Conservation (phyloP, 2,113 vertebrate genomes). For the Platysteira castanea region DNA sequence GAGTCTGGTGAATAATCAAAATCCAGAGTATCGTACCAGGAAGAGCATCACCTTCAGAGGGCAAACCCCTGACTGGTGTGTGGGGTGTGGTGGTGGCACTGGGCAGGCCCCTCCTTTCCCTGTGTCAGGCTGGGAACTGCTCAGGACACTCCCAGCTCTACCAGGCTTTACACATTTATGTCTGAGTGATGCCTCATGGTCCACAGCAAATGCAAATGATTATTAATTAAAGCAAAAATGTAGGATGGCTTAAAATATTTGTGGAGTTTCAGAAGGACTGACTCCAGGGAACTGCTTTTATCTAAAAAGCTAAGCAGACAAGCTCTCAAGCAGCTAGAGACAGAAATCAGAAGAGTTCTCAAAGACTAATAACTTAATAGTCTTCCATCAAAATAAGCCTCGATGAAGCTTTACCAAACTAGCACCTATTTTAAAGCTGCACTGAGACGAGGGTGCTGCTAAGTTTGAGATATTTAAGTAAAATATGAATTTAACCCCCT, state of each 20-base stretch:
- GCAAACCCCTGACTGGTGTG: background rate
- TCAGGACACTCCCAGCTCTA: background rate
- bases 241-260: conserved; percentile 37
- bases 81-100: background rate
- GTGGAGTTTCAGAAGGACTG: background rate
- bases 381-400: background rate
- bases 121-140: background rate
- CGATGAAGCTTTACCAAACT: background rate
- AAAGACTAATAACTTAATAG: background rate
- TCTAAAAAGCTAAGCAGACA: conserved; percentile 6
- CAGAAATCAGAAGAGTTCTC: background rate
- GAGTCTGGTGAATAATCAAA: background rate
- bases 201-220: background rate
- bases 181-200: background rate
- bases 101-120: background rate
- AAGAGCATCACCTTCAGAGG: background rate
- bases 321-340: background rate
- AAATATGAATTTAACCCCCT: background rate
- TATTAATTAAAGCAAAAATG: conserved; percentile 36
- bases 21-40: background rate
- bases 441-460: background rate
- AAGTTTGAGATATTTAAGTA: background rate
- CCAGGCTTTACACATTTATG: background rate
- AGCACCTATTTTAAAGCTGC: background rate
- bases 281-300: conserved; percentile 1